These are phyloP conservation scores for Tipula confusa DNA, from an alignment of 2,888 invertebrate genomes.

Conservation along the genomic window DNA sequence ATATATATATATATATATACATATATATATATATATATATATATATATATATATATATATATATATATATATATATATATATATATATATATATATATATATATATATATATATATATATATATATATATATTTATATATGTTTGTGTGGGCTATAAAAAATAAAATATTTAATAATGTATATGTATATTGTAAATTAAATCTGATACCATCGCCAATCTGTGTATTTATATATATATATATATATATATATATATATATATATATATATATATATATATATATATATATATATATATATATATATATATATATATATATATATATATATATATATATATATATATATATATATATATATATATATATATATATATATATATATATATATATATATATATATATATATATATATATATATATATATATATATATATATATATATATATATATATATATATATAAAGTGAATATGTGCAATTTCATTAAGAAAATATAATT, in stretches of 20 bases:
- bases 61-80: too few relatives aligned
- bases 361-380: neutral
- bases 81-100: neutral
- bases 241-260: neutral
- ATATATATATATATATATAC: neutral
- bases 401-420: neutral
- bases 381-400: neutral
- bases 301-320: neutral
- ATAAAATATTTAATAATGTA: neutral
- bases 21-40: too few relatives aligned
- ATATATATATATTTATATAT: neutral
- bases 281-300: neutral
- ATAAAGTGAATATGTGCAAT: neutral
- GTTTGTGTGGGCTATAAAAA: neutral
- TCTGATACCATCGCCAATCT: neutral
- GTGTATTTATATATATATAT: neutral
- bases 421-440: neutral
- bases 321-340: neutral
- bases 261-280: neutral
- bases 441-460: neutral
- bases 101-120: neutral
- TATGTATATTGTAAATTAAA: neutral
- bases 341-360: neutral
- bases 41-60: neutral
- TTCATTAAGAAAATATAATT: too few relatives aligned